A percentile compares a stretch with the other conserved stretches of the same genome.
Evolutionary conservation across 2,113 vertebrate genomes (phyloP).

Genomic region (Setophaga coronata): DNA sequence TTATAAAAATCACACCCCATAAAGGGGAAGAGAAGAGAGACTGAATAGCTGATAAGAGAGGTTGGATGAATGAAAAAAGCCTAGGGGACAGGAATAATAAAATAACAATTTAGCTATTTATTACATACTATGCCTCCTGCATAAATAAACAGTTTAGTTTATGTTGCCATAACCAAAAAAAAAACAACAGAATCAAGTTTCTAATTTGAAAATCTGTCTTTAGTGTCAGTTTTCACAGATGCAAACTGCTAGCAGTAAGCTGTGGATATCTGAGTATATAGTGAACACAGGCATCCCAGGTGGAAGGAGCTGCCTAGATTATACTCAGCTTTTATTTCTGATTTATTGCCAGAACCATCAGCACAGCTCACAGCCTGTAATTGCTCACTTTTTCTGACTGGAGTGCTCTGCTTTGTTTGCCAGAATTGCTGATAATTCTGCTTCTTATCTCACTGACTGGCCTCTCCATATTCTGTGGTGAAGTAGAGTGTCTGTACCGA

Average conservation of each 20-base stretch:
- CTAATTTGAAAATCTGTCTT: background rate
- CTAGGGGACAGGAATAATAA: background rate
- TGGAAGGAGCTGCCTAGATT: background rate
- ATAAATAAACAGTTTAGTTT: background rate
- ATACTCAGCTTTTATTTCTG: background rate
- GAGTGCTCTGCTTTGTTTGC: background rate
- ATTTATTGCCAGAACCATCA: background rate
- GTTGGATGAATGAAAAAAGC: background rate
- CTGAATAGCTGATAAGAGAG: background rate
- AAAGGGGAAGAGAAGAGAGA: background rate
- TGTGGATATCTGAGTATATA: background rate
- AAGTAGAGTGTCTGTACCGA: background rate
- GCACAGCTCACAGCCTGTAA: background rate
- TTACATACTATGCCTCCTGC: background rate
- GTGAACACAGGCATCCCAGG: background rate
- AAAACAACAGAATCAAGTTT: background rate
- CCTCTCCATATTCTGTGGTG: background rate
- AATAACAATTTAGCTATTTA: background rate
- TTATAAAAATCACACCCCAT: background rate
- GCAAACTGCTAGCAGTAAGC: background rate
- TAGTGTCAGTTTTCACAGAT: background rate
- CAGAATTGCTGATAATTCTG: background rate
- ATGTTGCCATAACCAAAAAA: background rate
- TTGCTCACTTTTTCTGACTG: background rate
- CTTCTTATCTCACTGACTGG: background rate